Percentiles rank a stretch among this genome's conserved stretches.
Conservation (phyloP, 2,113 vertebrate genomes). For the Mus pahari region DNA sequence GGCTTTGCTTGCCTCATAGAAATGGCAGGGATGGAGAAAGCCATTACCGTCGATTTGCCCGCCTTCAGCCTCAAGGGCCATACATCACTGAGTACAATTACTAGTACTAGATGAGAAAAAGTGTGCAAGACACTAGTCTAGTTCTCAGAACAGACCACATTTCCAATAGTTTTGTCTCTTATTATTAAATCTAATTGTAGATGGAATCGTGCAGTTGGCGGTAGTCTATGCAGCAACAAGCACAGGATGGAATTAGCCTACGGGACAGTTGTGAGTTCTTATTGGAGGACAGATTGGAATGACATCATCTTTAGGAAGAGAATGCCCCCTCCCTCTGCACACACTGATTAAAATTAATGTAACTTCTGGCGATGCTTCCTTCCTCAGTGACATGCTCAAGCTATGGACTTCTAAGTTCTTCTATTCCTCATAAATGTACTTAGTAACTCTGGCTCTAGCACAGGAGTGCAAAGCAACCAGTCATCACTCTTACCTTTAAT, state of each 20-base stretch:
- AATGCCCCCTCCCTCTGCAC: not conserved
- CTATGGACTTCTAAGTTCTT: not conserved
- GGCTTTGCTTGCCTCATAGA: too few relatives aligned
- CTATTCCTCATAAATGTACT: constrained; percentile 34
- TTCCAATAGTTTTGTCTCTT: not conserved
- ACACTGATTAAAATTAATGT: not conserved
- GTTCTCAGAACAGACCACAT: constrained; percentile 30
- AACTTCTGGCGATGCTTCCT: not conserved
- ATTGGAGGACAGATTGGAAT: not conserved
- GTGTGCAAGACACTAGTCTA: not conserved
- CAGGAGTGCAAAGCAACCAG: constrained; percentile 38
- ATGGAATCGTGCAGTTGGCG: not conserved
- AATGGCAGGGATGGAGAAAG: not conserved
- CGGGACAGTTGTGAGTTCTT: not conserved
- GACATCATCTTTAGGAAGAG: not conserved
- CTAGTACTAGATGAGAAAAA: not conserved
- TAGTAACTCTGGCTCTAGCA: constrained; percentile 43
- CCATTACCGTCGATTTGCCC: not conserved
- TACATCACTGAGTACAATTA: not conserved
- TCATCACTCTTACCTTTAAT: constrained; percentile 64
- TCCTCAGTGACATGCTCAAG: constrained; percentile 7
- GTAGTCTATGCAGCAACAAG: not conserved
- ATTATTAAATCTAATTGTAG: not conserved
- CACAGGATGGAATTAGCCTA: not conserved
- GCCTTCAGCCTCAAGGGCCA: constrained; percentile 19